Percentiles rank a stretch among this genome's conserved stretches.
These are phyloP conservation scores for Pygathrix nemaeus DNA, from an alignment of 2,113 vertebrate genomes.

Conservation along the genomic window DNA sequence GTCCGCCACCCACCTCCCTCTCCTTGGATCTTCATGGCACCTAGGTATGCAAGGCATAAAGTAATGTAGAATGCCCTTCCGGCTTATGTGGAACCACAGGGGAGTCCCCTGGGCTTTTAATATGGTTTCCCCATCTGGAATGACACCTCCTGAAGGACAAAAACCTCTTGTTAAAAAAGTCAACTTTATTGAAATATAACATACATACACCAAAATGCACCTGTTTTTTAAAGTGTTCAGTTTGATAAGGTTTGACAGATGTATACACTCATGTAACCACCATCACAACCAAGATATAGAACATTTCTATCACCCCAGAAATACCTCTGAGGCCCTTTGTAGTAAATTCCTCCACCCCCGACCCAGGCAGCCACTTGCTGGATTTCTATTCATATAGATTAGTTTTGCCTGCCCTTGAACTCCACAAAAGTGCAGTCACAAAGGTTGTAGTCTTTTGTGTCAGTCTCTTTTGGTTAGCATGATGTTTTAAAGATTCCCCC, in stretches of 20 bases:
- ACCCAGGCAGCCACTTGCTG: background rate
- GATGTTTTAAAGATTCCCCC: background rate
- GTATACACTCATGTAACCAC: background rate
- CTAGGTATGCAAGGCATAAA: background rate
- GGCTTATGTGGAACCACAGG: background rate
- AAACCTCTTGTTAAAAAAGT: background rate
- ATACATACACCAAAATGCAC: background rate
- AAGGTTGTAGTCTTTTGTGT: background rate
- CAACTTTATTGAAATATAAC: background rate
- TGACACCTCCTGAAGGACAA: background rate
- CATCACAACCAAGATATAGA: background rate
- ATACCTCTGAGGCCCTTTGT: background rate
- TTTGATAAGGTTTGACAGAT: slow-evolving; percentile 1
- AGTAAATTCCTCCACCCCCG: background rate
- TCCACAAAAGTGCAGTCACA: background rate
- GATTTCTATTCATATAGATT: background rate
- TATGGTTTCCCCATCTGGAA: background rate
- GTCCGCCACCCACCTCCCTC: background rate
- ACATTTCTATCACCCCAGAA: background rate
- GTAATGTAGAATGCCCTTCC: background rate
- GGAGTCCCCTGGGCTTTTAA: background rate
- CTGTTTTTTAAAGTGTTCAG: background rate
- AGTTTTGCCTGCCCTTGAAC: background rate
- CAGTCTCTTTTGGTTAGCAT: background rate
- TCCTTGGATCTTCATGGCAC: background rate